Percentiles rank a stretch among this genome's conserved stretches.
Evolutionary conservation across 2,888 invertebrate genomes (phyloP).

Genomic region (Parthenolecanium corni): DNA sequence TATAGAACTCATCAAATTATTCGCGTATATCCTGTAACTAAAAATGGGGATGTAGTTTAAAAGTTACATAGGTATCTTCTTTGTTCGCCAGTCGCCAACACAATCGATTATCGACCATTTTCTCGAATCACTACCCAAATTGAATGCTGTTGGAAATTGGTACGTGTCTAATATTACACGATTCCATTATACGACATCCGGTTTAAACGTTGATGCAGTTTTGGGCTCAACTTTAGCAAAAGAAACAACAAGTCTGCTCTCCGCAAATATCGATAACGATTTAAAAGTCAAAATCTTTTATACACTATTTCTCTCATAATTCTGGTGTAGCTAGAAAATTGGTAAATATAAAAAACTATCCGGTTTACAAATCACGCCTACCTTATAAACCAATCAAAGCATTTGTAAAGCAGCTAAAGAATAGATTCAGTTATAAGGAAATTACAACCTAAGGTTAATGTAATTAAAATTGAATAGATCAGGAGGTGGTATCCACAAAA

Average conservation of each 20-base stretch:
- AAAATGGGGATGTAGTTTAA: too few relatives aligned
- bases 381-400: slow-evolving; percentile 10
- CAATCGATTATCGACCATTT: too few relatives aligned
- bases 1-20: too few relatives aligned
- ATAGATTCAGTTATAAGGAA: slow-evolving; percentile 25
- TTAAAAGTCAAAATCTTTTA: too few relatives aligned
- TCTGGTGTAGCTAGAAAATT: too few relatives aligned
- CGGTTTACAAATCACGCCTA: slow-evolving; percentile 6
- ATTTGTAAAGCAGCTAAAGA: background rate
- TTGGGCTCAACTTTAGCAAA: background rate
- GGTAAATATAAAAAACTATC: too few relatives aligned
- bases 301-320: background rate
- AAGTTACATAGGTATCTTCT: too few relatives aligned
- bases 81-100: too few relatives aligned
- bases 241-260: too few relatives aligned
- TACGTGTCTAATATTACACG: slow-evolving; percentile 20
- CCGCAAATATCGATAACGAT: too few relatives aligned
- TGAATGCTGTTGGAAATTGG: background rate
- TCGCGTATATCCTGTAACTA: too few relatives aligned
- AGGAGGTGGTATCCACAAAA: slow-evolving; percentile 16
- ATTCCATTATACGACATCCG: slow-evolving; percentile 10
- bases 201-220: background rate
- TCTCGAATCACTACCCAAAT: too few relatives aligned
- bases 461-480: slow-evolving; percentile 25
- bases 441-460: slow-evolving; percentile 26